Evolutionary conservation across 2,888 invertebrate genomes (phyloP).

Genomic region (Oligia strigilis): DNA sequence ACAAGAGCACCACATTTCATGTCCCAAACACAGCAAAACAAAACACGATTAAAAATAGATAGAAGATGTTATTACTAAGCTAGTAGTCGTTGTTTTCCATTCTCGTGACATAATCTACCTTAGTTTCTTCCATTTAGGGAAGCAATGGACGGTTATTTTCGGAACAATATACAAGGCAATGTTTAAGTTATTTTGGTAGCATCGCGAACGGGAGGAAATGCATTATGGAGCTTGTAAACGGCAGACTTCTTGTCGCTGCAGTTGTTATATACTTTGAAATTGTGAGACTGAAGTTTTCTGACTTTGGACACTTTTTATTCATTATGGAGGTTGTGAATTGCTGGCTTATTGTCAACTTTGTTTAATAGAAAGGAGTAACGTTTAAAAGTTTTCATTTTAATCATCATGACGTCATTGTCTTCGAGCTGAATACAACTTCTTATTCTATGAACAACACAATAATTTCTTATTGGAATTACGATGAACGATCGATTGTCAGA

Average conservation of each 20-base stretch:
- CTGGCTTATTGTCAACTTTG: not conserved
- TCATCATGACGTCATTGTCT: too few relatives aligned
- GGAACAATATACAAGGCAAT: slow-evolving; percentile 18
- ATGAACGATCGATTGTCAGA: too few relatives aligned
- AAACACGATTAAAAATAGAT: slow-evolving; percentile 31
- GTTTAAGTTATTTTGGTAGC: slow-evolving; percentile 45
- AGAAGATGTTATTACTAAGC: slow-evolving; percentile 4
- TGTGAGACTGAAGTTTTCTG: not conserved
- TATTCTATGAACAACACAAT: not conserved
- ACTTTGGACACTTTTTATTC: slow-evolving; percentile 9
- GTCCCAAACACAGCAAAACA: slow-evolving; percentile 1
- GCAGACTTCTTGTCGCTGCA: slow-evolving; percentile 26
- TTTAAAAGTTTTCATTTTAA: not conserved
- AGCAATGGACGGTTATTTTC: slow-evolving; percentile 39
- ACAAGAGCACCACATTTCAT: slow-evolving; percentile 5
- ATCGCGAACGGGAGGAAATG: slow-evolving; percentile 22
- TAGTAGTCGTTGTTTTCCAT: slow-evolving; percentile 21
- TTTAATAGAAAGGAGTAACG: not conserved
- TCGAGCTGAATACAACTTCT: too few relatives aligned
- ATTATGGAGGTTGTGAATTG: not conserved
- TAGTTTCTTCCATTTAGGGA: not conserved
- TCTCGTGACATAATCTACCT: slow-evolving; percentile 37
- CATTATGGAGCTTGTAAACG: slow-evolving; percentile 53
- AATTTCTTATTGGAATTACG: not conserved
- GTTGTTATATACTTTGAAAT: slow-evolving; percentile 23